These are phyloP conservation scores for Myathropa florea DNA, from an alignment of 2,888 invertebrate species.

Conservation along the genomic window DNA sequence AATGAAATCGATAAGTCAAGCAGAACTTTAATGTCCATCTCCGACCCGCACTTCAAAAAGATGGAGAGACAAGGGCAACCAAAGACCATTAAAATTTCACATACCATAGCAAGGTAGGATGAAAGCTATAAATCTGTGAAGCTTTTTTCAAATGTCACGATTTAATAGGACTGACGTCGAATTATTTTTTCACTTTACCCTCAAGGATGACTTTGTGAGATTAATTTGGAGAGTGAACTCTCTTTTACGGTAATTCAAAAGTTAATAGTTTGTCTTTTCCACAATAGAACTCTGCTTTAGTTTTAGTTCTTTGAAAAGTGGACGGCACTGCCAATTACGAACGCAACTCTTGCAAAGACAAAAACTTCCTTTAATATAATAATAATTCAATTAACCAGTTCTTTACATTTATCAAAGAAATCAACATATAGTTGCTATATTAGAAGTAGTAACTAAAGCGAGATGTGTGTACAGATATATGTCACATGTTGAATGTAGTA, in stretches of 20 bases:
- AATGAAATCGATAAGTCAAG: too few species aligned
- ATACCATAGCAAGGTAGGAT: constrained; percentile 2
- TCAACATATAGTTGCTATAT: too few species aligned
- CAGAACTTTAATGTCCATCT: too few species aligned
- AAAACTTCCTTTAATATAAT: too few species aligned
- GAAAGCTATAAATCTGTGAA: constrained; percentile 18
- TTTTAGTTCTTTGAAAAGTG: not conserved
- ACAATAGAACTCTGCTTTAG: constrained; percentile 6
- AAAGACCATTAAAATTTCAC: constrained; percentile 19
- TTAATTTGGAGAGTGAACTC: constrained; percentile 33
- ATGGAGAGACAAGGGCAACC: not conserved
- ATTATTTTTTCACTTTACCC: constrained; percentile 14
- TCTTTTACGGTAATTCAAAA: not conserved
- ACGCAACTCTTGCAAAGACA: not conserved
- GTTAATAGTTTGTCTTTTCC: constrained; percentile 7
- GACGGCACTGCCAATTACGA: constrained; percentile 1
- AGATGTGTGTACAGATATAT: too few species aligned
- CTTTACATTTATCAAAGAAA: too few species aligned
- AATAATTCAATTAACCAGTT: not conserved
- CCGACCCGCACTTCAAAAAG: too few species aligned
- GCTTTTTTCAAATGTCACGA: not conserved
- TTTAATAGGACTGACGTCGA: constrained; percentile 14
- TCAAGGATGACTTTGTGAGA: constrained; percentile 14
- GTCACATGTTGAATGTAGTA: too few species aligned
- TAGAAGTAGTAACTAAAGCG: too few species aligned